Conservation (phyloP, 2,113 vertebrate genomes). For the Tympanuchus pallidicinctus region DNA sequence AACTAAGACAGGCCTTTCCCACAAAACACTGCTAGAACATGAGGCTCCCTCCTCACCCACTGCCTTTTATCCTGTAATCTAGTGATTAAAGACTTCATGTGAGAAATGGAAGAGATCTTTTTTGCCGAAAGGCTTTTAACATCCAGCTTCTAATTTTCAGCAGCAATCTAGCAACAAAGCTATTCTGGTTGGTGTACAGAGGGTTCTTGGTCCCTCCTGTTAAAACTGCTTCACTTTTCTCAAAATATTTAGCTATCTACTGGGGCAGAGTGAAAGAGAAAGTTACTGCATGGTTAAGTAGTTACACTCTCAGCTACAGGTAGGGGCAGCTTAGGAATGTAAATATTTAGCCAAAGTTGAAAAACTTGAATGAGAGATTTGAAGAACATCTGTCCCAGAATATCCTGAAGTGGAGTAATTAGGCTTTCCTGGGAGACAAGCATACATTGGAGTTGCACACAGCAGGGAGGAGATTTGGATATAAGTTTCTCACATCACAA, state of each 20-base stretch:
- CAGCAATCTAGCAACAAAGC: not conserved
- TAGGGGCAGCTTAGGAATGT: not conserved
- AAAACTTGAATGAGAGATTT: not conserved
- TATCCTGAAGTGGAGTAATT: not conserved
- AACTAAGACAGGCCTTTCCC: not conserved
- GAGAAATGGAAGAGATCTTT: not conserved
- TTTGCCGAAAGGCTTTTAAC: not conserved
- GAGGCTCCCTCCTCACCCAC: not conserved
- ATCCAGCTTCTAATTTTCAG: not conserved
- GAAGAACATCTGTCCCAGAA: not conserved
- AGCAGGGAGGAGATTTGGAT: not conserved
- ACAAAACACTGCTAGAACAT: not conserved
- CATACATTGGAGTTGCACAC: not conserved
- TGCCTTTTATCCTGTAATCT: conserved; percentile 35
- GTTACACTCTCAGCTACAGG: not conserved
- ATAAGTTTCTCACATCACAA: not conserved
- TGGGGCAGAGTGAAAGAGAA: not conserved
- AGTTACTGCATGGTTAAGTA: not conserved
- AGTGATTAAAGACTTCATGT: not conserved
- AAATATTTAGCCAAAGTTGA: not conserved
- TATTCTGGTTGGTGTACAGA: not conserved
- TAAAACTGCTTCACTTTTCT: not conserved
- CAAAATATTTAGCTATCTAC: not conserved
- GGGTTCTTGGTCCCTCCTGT: not conserved
- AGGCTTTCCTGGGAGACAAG: not conserved